Conservation (phyloP, 2,888 invertebrate species). For the Lycaena phlaeas region DNA sequence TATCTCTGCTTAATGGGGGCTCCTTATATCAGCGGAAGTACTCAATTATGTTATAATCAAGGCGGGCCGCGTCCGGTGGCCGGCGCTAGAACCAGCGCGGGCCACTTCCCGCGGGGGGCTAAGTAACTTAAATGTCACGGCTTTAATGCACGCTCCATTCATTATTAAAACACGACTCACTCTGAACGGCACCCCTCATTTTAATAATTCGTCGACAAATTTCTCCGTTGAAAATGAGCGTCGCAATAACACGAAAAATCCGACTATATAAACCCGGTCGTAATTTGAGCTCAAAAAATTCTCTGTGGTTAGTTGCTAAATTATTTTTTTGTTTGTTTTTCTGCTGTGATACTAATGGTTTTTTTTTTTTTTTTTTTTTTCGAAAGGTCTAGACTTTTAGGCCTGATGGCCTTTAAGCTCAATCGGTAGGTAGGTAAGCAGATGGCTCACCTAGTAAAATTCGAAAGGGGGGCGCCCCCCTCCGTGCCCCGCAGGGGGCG, state of each 20-base stretch:
- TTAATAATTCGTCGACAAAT: conserved; percentile 10
- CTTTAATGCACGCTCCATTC: conserved; percentile 10
- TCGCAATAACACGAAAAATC: background rate
- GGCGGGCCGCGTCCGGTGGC: conserved; percentile 30
- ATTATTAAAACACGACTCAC: conserved; percentile 11
- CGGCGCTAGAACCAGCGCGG: conserved; percentile 25
- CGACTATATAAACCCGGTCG: background rate
- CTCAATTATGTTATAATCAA: conserved; percentile 58
- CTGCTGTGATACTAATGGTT: too few species aligned
- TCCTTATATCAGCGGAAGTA: conserved; percentile 45
- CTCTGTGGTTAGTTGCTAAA: background rate
- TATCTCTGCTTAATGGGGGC: conserved; percentile 28
- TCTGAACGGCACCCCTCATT: conserved; percentile 9
- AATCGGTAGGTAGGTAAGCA: too few species aligned
- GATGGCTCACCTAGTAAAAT: too few species aligned
- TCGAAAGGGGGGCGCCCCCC: too few species aligned
- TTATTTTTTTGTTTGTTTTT: background rate
- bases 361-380: too few species aligned
- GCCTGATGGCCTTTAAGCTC: too few species aligned
- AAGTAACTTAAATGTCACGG: conserved; percentile 10
- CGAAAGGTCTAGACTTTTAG: too few species aligned
- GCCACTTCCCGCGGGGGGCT: conserved; percentile 12
- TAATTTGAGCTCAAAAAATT: background rate
- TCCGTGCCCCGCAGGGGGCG: too few species aligned
- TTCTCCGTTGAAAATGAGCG: conserved; percentile 3